These are phyloP conservation scores for Drosophila pegasa DNA, from an alignment of 2,888 invertebrate species.

Conservation along the genomic window DNA sequence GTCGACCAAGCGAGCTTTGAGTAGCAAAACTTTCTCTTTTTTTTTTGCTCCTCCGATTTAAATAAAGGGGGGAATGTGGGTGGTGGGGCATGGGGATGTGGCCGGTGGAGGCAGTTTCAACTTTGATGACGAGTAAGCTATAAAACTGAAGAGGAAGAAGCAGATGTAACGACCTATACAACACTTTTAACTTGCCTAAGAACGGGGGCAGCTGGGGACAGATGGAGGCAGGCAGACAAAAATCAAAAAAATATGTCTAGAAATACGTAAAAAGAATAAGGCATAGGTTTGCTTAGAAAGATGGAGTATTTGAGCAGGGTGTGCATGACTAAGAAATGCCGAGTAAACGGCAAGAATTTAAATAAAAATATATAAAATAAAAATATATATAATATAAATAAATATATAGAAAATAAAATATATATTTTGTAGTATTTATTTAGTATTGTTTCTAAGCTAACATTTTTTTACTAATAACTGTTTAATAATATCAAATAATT, in stretches of 20 bases:
- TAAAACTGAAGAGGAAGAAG: slow-evolving; percentile 45
- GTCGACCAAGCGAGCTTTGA: slow-evolving; percentile 5
- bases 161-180: slow-evolving; percentile 24
- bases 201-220: no score
- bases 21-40: slow-evolving; percentile 53
- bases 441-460: no score
- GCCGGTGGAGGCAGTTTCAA: slow-evolving; percentile 78
- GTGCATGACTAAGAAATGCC: neutral
- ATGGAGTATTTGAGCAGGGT: neutral
- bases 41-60: slow-evolving; percentile 60
- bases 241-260: neutral
- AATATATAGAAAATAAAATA: no score
- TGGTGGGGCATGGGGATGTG: no score
- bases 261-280: neutral
- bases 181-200: slow-evolving; percentile 30
- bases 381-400: no score
- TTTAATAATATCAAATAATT: no score
- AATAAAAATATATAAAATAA: neutral
- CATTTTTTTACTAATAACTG: no score
- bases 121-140: slow-evolving; percentile 67
- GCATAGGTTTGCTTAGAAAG: neutral
- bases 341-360: neutral
- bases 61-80: slow-evolving; percentile 66
- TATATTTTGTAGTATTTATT: no score
- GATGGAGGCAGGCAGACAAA: neutral